Percentiles rank a stretch among this genome's conserved stretches.
Conservation (phyloP, 2,113 vertebrate species). For the Phyllostomus discolor region DNA sequence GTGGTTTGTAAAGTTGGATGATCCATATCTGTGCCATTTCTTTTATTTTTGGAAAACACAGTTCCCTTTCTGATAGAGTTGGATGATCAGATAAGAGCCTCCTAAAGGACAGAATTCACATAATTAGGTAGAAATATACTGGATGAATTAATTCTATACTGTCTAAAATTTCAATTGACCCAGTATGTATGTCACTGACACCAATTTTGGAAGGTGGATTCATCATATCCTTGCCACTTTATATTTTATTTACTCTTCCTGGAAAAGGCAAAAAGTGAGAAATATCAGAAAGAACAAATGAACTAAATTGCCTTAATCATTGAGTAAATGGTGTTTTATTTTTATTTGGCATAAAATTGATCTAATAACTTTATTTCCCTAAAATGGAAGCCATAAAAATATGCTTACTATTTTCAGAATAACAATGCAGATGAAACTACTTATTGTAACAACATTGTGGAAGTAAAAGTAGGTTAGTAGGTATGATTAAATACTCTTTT, state of each 20-base stretch:
- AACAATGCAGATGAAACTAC: not conserved
- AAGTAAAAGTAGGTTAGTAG: not conserved
- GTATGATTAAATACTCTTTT: slow-evolving; percentile 44
- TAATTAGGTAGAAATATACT: not conserved
- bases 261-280: not conserved
- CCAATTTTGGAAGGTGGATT: not conserved
- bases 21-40: not conserved
- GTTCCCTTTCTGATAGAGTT: not conserved
- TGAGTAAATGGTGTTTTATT: slow-evolving; percentile 7
- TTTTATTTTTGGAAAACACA: not conserved
- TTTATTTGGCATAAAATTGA: not conserved
- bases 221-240: not conserved
- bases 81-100: not conserved
- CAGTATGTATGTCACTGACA: not conserved
- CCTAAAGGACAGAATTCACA: not conserved
- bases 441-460: not conserved
- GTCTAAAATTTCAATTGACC: not conserved
- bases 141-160: not conserved
- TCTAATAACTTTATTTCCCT: slow-evolving; percentile 30
- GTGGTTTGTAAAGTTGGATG: not conserved
- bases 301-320: not conserved
- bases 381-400: slow-evolving; percentile 2
- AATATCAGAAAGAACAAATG: not conserved
- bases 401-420: not conserved
- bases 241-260: not conserved